A percentile compares a stretch with the other conserved stretches of the same genome.
phyloP scores from a whole-genome alignment of 2,113 vertebrate genomes.

The Tringa solitaria region DNA sequence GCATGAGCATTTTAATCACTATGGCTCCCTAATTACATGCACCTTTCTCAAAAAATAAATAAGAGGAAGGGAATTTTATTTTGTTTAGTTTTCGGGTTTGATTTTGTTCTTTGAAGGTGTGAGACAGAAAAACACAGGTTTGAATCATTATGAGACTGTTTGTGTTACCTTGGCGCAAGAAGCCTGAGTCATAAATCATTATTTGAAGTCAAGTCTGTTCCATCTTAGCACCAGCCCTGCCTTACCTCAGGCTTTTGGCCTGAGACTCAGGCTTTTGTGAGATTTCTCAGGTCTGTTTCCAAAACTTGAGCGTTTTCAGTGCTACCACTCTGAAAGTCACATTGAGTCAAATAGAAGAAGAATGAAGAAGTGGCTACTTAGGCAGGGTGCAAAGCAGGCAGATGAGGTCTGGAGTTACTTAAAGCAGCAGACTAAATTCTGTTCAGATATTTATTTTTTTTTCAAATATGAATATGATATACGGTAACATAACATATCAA shows the following conservation, averaged over 20 bases:
- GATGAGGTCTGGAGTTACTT: slow-evolving; percentile 23
- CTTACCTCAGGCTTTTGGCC: slow-evolving; percentile 36
- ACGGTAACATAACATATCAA: not conserved
- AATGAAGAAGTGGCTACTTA: not conserved
- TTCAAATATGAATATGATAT: not conserved
- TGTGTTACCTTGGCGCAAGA: not conserved
- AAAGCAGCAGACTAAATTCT: not conserved
- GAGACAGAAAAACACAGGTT: not conserved
- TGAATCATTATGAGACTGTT: not conserved
- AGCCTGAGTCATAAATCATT: slow-evolving; percentile 14
- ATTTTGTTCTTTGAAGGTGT: not conserved
- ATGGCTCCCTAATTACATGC: not conserved
- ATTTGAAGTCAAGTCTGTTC: not conserved
- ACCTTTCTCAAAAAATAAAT: not conserved
- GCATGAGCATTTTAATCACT: not conserved
- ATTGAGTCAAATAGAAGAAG: not conserved
- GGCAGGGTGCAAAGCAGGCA: not conserved
- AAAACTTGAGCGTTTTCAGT: not conserved
- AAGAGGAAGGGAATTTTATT: not conserved
- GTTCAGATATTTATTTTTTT: not conserved
- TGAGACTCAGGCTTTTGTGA: not conserved
- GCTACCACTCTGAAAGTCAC: slow-evolving; percentile 6
- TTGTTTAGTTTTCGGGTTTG: not conserved
- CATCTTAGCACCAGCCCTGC: not conserved
- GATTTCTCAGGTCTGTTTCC: slow-evolving; percentile 35